Base-by-base conservation (phyloP, 2,797 vertebrate genomes). In the Acipenser ruthenus region DNA sequence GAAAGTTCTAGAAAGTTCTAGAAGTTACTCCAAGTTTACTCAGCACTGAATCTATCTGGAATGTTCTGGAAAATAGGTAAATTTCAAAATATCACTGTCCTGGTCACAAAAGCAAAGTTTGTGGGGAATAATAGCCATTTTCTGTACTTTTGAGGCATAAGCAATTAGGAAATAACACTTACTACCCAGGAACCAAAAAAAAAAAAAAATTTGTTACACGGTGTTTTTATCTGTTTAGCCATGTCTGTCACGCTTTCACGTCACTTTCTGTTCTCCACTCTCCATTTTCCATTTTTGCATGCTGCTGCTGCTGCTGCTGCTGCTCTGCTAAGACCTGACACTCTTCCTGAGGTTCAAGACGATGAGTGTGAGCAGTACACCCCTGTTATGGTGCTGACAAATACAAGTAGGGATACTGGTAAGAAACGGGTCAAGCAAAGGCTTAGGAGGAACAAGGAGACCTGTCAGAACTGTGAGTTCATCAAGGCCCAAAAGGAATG, bases 381-480 rank as follows among this genome's bases (percentile, higher is more conserved):
- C 71, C 79, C 82, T 73, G 80, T 82, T 72, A 79, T 82, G 70
- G 78, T 84, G 68, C 77, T 89, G 75, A 82, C 74, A 63, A 75
- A 78, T 76, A 67, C 79, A 82, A 81, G 79, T 79, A 84, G 78
- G 78, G 85, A 88, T 66, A 69, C 68, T 71, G 80, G 79, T 79
- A 94, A 92, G 77, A 94, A 91, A 73, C 82, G 88, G 75, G 84
- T 92, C 74, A 97, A 92, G 77, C 86, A 89, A 15, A 91, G 89
- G 61, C 80, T 91, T 82, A 90, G 88, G 50, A 91, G 86, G 71
- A 92, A 87, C 79, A 83, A 71, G 68, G 87, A 76, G 73, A 79
- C 77, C 74, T 85, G 87, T 72, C 68, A 84, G 49, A 75, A 80
- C 78, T 66, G 75, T 15, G 80, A 85, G 65, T 79, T 77, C 55